phyloP scores from a whole-genome alignment of 2,888 invertebrate species.

The Labia minor region DNA sequence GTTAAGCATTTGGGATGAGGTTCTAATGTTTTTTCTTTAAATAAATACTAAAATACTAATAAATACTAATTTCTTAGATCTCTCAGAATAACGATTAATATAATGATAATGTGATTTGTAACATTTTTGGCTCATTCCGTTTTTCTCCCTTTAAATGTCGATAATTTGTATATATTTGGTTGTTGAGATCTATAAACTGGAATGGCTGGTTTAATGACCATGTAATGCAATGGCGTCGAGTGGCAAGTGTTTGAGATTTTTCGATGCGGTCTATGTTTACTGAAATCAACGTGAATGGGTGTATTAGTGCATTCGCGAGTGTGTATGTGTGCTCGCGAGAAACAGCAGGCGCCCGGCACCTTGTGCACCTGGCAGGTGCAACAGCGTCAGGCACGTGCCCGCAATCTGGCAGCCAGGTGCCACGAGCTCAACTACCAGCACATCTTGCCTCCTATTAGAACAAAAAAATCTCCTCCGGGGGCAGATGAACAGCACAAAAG shows the following conservation, averaged over 20 bases:
- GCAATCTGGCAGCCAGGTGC: slow-evolving; percentile 7
- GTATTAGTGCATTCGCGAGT: neutral
- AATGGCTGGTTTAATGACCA: neutral
- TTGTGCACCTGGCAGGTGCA: slow-evolving; percentile 6
- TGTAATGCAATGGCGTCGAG: neutral
- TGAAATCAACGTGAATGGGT: neutral
- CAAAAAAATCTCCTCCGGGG: neutral
- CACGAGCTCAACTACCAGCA: slow-evolving; percentile 1
- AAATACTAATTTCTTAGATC: too few relatives aligned
- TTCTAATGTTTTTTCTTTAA: too few relatives aligned
- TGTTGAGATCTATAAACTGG: too few relatives aligned
- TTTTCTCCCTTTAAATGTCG: too few relatives aligned
- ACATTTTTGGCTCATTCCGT: too few relatives aligned
- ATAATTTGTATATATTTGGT: too few relatives aligned
- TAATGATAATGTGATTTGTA: too few relatives aligned
- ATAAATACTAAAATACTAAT: too few relatives aligned
- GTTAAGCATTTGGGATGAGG: too few relatives aligned
- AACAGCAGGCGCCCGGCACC: neutral
- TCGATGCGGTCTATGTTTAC: neutral
- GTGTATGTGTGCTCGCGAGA: neutral
- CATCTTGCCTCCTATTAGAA: slow-evolving; percentile 1
- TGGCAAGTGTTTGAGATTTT: neutral
- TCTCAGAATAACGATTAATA: too few relatives aligned
- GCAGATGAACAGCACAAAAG: too few relatives aligned
- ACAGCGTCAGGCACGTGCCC: neutral